These are phyloP conservation scores for Triplophysa dalaica DNA, from an alignment of 2,113 vertebrate species.

Conservation along the genomic window DNA sequence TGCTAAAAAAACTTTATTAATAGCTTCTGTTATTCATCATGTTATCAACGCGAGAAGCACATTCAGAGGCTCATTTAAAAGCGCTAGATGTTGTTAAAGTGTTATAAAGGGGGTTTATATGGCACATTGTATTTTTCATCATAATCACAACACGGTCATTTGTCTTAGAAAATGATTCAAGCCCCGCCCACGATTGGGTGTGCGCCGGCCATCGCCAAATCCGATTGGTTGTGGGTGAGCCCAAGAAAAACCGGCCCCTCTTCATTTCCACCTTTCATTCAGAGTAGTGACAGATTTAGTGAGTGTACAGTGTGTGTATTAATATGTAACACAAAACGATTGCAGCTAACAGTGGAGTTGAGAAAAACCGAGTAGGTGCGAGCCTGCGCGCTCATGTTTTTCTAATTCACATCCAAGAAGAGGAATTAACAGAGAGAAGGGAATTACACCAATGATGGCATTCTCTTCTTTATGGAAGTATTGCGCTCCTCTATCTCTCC, in stretches of 20 bases:
- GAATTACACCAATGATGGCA: constrained; percentile 68
- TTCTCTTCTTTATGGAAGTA: constrained; percentile 70
- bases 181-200: constrained; percentile 53
- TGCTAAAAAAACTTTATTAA: constrained; percentile 16
- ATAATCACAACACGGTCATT: constrained; percentile 34
- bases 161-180: constrained; percentile 37
- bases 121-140: constrained; percentile 28
- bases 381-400: constrained; percentile 69
- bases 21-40: neutral
- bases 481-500: constrained; percentile 66
- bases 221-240: constrained; percentile 34
- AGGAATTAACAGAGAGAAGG: constrained; percentile 65
- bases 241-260: constrained; percentile 61
- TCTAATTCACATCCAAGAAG: constrained; percentile 62
- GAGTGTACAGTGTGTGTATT: constrained; percentile 50
- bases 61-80: neutral
- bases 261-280: constrained; percentile 41
- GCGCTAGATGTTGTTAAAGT: constrained; percentile 44
- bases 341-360: constrained; percentile 49
- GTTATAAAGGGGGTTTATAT: constrained; percentile 60
- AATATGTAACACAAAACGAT: constrained; percentile 59
- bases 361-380: constrained; percentile 54
- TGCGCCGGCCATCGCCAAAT: constrained; percentile 12
- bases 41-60: neutral
- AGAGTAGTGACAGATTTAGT: constrained; percentile 40